A percentile compares a stretch with the other conserved stretches of the same genome.
Conservation (phyloP, 2,113 vertebrate species). For the Ursus arctos region DNA sequence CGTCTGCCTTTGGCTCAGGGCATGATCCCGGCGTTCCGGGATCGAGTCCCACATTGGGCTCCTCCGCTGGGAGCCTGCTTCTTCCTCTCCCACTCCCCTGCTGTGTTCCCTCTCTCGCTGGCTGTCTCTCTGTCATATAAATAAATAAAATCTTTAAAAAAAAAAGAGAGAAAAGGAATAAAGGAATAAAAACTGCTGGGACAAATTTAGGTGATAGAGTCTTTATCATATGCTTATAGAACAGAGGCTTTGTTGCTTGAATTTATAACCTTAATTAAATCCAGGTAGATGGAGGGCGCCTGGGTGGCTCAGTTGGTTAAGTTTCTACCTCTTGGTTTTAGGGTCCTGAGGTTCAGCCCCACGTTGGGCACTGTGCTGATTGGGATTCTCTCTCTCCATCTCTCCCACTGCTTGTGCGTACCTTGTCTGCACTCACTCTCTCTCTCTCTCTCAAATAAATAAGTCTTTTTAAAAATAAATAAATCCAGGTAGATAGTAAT, state of each 20-base stretch:
- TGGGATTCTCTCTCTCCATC: neutral
- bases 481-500: neutral
- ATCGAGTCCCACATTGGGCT: too few species aligned
- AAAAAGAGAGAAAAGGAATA: neutral
- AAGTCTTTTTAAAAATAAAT: too few species aligned
- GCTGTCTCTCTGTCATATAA: too few species aligned
- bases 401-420: neutral
- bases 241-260: neutral
- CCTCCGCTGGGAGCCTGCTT: too few species aligned
- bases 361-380: neutral
- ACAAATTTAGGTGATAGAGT: neutral
- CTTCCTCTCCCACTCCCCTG: too few species aligned
- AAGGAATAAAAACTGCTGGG: conserved; percentile 28
- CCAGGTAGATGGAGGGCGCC: too few species aligned
- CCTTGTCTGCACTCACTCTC: neutral
- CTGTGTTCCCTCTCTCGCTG: too few species aligned
- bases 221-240: neutral
- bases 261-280: conserved; percentile 17
- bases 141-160: too few species aligned
- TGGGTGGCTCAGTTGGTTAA: neutral
- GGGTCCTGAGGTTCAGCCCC: neutral
- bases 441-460: too few species aligned
- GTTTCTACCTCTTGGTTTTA: neutral
- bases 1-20: too few species aligned
- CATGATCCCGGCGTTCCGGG: too few species aligned